Percentiles rank a stretch among this genome's conserved stretches.
Evolutionary conservation across 2,113 vertebrate species (phyloP).

Genomic region (Oncorhynchus clarkii): DNA sequence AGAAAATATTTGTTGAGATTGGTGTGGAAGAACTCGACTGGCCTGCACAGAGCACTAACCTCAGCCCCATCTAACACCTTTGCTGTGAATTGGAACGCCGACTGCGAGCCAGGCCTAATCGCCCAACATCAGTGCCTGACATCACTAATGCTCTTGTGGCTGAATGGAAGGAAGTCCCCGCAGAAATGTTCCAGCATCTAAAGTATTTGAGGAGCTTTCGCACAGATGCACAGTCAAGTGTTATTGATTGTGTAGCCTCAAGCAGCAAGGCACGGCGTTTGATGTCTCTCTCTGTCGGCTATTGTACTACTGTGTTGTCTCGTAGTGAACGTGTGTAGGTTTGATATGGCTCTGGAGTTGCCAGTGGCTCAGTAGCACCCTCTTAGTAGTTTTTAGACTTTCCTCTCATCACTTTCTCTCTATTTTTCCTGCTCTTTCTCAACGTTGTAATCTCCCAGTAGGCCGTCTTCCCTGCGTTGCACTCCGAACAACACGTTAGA

Average conservation of each 20-base stretch:
- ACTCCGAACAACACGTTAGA: conserved; percentile 54
- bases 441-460: conserved; percentile 59
- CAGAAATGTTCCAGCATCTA: too few species aligned
- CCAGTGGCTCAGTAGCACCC: conserved; percentile 12
- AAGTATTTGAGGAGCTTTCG: conserved; percentile 32
- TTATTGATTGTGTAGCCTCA: conserved; percentile 56
- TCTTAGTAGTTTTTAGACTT: conserved; percentile 20
- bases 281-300: conserved; percentile 18
- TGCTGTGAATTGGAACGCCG: too few species aligned
- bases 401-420: not conserved
- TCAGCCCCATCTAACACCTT: too few species aligned
- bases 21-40: too few species aligned
- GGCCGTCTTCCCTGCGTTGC: conserved; percentile 46
- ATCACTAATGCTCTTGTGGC: too few species aligned
- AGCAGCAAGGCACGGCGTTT: conserved; percentile 44
- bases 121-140: too few species aligned
- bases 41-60: too few species aligned
- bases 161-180: too few species aligned
- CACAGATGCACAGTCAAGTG: conserved; percentile 51
- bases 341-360: not conserved
- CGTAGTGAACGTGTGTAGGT: conserved; percentile 8
- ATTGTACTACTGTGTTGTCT: conserved; percentile 35
- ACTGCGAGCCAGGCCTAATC: too few species aligned
- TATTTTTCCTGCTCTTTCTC: conserved; percentile 21
- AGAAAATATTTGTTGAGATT: too few species aligned